Evolutionary conservation across 2,113 vertebrate species (phyloP).

Genomic region (Talpa occidentalis): DNA sequence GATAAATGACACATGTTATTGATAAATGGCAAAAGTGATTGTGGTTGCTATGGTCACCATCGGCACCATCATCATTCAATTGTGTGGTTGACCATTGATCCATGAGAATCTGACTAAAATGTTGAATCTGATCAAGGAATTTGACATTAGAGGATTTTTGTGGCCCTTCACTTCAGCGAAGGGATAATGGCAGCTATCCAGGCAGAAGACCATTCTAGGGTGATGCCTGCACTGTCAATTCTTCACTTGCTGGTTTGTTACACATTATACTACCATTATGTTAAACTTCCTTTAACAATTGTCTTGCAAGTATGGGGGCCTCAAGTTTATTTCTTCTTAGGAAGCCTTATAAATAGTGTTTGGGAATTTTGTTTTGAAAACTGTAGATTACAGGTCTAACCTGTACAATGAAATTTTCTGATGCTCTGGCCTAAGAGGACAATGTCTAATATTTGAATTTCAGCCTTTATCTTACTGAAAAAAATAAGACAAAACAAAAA

Average conservation of each 20-base stretch:
- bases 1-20: not conserved
- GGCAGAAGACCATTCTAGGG: fast-evolving
- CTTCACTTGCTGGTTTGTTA: not conserved
- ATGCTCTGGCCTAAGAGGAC: fast-evolving
- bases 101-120: not conserved
- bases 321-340: not conserved
- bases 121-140: not conserved
- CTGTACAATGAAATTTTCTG: not conserved
- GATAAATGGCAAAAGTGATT: not conserved
- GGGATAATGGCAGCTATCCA: not conserved
- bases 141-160: not conserved
- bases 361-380: not conserved
- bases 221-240: not conserved
- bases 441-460: not conserved
- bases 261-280: not conserved
- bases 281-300: not conserved
- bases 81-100: not conserved
- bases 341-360: not conserved
- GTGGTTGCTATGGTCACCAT: not conserved
- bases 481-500: not conserved
- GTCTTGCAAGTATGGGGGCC: not conserved
- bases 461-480: not conserved
- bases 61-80: not conserved
- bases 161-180: not conserved
- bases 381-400: not conserved